A percentile compares a stretch with the other conserved stretches of the same genome.
Conservation (phyloP, 2,888 invertebrate species). For the Polydrusus cervinus region DNA sequence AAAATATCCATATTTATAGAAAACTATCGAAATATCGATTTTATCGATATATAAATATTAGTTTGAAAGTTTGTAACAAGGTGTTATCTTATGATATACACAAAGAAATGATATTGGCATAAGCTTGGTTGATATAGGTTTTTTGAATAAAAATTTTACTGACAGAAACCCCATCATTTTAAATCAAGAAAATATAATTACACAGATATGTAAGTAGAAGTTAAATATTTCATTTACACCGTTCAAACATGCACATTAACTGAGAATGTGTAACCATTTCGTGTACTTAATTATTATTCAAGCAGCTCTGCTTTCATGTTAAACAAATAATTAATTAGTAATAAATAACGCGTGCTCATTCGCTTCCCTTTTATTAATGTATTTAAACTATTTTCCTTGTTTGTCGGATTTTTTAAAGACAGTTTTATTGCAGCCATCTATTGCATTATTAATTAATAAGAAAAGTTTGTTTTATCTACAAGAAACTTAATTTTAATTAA, state of each 20-base stretch:
- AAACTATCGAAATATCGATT: too few relatives aligned
- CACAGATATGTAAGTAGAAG: slow-evolving; percentile 9
- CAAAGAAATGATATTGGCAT: not conserved
- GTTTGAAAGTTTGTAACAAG: too few relatives aligned
- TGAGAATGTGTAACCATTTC: slow-evolving; percentile 19
- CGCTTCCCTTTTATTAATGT: slow-evolving; percentile 3
- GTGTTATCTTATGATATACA: too few relatives aligned
- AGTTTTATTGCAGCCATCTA: not conserved
- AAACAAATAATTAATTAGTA: slow-evolving; percentile 28
- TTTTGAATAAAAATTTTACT: not conserved
- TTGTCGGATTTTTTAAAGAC: not conserved
- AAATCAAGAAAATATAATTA: not conserved
- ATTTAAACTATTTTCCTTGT: slow-evolving; percentile 6
- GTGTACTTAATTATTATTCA: slow-evolving; percentile 24
- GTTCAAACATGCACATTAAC: slow-evolving; percentile 13
- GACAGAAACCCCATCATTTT: not conserved
- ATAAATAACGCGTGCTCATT: slow-evolving; percentile 23
- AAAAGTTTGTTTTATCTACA: not conserved
- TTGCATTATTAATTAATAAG: not conserved
- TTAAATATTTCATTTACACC: slow-evolving; percentile 17
- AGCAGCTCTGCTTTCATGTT: slow-evolving; percentile 24
- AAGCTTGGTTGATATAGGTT: not conserved
- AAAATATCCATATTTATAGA: too few relatives aligned
- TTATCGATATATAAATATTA: too few relatives aligned
- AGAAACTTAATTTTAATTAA: too few relatives aligned